phyloP scores from a whole-genome alignment of 2,797 vertebrate species.

The Hirundo rustica region DNA sequence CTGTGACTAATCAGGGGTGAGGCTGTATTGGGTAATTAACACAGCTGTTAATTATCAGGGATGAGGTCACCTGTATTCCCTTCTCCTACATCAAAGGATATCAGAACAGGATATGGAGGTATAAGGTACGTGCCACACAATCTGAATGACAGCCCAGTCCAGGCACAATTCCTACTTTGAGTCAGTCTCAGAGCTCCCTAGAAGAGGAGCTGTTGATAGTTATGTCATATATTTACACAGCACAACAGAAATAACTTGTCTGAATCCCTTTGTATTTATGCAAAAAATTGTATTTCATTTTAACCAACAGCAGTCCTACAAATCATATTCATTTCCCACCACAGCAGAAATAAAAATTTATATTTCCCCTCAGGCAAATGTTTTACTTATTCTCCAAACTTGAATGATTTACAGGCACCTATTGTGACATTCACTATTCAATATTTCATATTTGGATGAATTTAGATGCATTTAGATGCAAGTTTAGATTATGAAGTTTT shows the following conservation, averaged over 20 bases:
- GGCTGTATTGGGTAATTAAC: no score
- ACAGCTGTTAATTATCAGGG: no score
- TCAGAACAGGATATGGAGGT: neutral
- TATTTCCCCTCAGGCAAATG: neutral
- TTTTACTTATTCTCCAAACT: neutral
- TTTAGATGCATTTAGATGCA: neutral
- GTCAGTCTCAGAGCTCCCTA: neutral
- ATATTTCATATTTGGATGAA: neutral
- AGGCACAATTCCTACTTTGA: neutral
- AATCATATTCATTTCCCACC: neutral
- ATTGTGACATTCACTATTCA: neutral
- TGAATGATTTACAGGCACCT: neutral
- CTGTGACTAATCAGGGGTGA: no score
- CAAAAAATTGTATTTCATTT: neutral
- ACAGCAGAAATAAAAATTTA: neutral
- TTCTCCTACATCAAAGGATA: neutral
- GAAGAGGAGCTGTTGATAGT: neutral
- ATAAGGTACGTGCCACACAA: neutral
- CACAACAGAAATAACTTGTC: neutral
- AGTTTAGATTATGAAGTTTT: neutral
- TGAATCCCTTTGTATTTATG: neutral
- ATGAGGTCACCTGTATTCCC: no score
- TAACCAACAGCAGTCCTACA: neutral
- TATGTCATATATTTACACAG: neutral
- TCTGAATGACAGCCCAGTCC: neutral